Conservation (phyloP, 2,797 vertebrate species). For the Lophotriccus pileatus region DNA sequence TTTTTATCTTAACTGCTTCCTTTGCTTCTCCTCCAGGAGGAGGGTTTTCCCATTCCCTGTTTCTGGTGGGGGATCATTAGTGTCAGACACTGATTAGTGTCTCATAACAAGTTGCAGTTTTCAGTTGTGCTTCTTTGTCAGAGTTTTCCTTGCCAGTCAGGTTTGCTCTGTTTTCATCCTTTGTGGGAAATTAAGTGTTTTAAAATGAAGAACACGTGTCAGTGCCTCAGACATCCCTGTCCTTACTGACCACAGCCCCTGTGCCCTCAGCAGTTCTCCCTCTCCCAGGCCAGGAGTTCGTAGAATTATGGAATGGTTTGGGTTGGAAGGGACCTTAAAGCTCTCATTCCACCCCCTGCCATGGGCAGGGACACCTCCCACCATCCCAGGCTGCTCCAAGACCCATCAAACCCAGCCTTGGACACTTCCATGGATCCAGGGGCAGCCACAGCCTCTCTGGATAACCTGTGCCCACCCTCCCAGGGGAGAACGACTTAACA, state of each 20-base stretch:
- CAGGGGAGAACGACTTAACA: not conserved
- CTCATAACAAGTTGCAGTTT: not conserved
- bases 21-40: not conserved
- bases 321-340: not conserved
- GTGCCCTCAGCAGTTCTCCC: not conserved
- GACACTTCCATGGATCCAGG: not conserved
- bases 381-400: not conserved
- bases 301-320: not conserved
- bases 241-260: not conserved
- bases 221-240: no score
- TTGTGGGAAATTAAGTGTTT: not conserved
- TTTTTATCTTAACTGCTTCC: not conserved
- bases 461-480: not conserved
- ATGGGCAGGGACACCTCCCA: not conserved
- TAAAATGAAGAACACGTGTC: not conserved
- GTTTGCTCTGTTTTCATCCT: not conserved
- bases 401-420: not conserved
- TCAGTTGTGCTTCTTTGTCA: accelerated
- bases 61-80: accelerated
- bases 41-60: accelerated
- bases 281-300: not conserved
- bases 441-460: not conserved
- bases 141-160: not conserved
- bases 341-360: not conserved
- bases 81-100: not conserved